Base-by-base conservation (phyloP, 2,797 vertebrate genomes). In the Typhlichthys subterraneus region DNA sequence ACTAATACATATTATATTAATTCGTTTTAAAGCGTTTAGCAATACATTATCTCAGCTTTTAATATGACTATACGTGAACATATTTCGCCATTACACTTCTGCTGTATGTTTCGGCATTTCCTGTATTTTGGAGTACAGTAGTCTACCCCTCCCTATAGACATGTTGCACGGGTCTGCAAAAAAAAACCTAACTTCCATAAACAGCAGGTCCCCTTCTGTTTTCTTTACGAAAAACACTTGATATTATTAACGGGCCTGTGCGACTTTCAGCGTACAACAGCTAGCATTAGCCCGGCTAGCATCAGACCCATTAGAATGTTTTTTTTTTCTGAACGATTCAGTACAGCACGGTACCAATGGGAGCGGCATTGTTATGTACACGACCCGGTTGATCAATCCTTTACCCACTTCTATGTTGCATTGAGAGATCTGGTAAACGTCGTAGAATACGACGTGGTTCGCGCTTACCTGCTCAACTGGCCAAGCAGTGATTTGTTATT, bases 391-490 rank as follows among this genome's bases (percentile, higher is more conserved):
- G 14, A 50, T 12, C 49, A 3, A 7, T 19, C 0, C 50, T 2
- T 19, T 42, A 42, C 10, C 38, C 38, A 7, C 13, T 14, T 52
- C 15, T 14, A 51, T 3, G 19, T 23, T 4, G 11, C 12, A 5
- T 6, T 9, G 9, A 1, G 14, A 0, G 1, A 7, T 5, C 23
- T 14, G 0, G 3, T 1, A 31, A 42, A 1, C 15, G 0, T 3
- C n/a, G 9, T 9, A 47, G 2, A 0, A 0, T 6, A 0, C 2
- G 6, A 12, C 1, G 9, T 1, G 42, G 45, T 14, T 0, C n/a
- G 4, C 4, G 7, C 80, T 86, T 85, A 92, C 92, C 91, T 90
- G 81, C 76, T 64, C 57, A 76, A 72, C 63, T 45, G 71, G 48
- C 81, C 12, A 48, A 75, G 83, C 84, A 74, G 71, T 87, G 80